Base-by-base conservation (phyloP, 2,888 invertebrate genomes). In the Leucophenga montana region DNA sequence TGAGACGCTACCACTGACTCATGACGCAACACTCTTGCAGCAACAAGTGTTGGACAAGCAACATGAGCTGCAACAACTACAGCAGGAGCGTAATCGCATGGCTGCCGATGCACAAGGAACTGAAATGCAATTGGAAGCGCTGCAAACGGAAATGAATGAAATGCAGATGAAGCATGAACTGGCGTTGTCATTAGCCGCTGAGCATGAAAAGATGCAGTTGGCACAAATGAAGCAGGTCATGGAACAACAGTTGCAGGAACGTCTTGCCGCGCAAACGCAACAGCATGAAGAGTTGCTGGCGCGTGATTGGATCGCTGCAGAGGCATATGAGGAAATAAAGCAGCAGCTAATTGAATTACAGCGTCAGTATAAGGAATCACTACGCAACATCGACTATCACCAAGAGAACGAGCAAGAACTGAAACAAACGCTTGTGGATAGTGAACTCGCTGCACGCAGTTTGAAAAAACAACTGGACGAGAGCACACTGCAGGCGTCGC, bases 401-500 rank as follows among this genome's bases (percentile, higher is more conserved):
- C 85, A 87, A 53, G 88, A 89, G 31, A 89, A 88, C 59, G 89
- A 90, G 72, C 82, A 85, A 65, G 89, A 90, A 54, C 85, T 90
- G 8, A 87, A 87, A 71, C 84, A 85, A 67, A 80, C 86, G 0
- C 77, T 89, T 0, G 78, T 87, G 3, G 86, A 88, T 18, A 86
- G 81, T 46, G 89, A 91, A 74, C 85, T 92, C 69, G 91, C 90
- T 16, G 90, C 93, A 69, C 90, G 92, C 18, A 87, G 89, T 0
- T 85, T 94, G n/a, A 90, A 92, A 68, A 91, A 92, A 70, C 92
- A 93, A 67, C 90, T 95, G 14, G 94, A 95, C 82, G 92, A 93
- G 74, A 91, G 93, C 0, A 93, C 93, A 0, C 89, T 95, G n/a
- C 92, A 93, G 74, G 93, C 93, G 20, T 95, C 95, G 0, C 93